Base-by-base conservation (phyloP, 2,113 vertebrate genomes). In the Paralichthys olivaceus region DNA sequence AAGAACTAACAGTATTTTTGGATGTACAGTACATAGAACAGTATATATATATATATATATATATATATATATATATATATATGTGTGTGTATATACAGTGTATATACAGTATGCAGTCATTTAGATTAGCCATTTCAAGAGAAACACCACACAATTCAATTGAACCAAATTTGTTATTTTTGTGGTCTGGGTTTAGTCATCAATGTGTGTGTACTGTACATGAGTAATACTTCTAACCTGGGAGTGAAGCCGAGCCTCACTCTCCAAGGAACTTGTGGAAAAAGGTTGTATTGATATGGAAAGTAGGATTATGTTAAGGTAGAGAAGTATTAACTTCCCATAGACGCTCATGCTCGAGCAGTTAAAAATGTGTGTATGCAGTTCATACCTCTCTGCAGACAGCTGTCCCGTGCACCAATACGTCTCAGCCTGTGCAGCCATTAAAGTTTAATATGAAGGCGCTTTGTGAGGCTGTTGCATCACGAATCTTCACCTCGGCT, bases 1-100 rank as follows among this genome's bases (percentile, higher is more conserved):
- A n/a, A 53, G 49, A 84, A 75, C 13, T 58, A 60, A 47, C 40
- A 67, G 77, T 87, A 71, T 75, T 73, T 49, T 53, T 22, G 49
- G 49, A 80, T 83, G 69, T 56, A 26, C 55, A 28, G 55, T 56
- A 43, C 49, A 68, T 75, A 67, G 20, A 82, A 77, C 65, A 74
- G 49, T 76, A 81, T 55, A 70, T 63, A 81, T 19, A 40, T 22
- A 51, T 51, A n/a, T 29, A 29, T 29, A 29, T n/a, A n/a, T n/a
- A n/a, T n/a, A n/a, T n/a, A n/a, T 75, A 81, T 54, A 70, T 63
- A 80, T 19, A 40, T 22, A 51, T 51, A n/a, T 29, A 29, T 29
- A 29, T n/a, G n/a, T n/a, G n/a, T 8, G 32, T 34, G 32, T 34
- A 20, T 12, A 54, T 54, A 62, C 12, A 11, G 64, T 37, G 69